These are phyloP conservation scores for Sebastes vulpes DNA, from an alignment of 2,797 vertebrate genomes.

Conservation along the genomic window DNA sequence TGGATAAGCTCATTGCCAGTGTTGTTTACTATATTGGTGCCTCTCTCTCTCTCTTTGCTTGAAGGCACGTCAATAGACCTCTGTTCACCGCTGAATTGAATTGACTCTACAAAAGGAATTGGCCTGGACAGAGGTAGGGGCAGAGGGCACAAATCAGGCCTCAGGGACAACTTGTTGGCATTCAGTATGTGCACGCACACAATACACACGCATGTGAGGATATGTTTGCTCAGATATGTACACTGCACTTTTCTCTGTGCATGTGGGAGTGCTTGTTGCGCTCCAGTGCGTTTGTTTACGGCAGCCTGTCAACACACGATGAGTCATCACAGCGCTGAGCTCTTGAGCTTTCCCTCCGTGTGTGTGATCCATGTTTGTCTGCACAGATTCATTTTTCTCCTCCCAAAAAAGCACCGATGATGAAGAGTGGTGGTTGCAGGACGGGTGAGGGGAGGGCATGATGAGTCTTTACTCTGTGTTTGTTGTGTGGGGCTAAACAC, in stretches of 20 bases:
- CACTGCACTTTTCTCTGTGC: constrained; percentile 29
- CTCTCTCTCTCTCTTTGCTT: constrained; percentile 23
- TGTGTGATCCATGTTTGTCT: constrained; percentile 40
- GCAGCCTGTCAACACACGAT: constrained; percentile 42
- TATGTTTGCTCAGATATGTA: constrained; percentile 39
- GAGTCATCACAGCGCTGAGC: constrained; percentile 48
- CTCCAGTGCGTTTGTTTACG: constrained; percentile 63
- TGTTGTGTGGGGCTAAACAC: not conserved
- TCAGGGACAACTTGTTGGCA: constrained; percentile 37
- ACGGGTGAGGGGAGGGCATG: not conserved
- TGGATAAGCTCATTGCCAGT: constrained; percentile 8
- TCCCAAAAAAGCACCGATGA: constrained; percentile 7
- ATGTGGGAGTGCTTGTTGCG: constrained; percentile 41
- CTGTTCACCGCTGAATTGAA: constrained; percentile 36
- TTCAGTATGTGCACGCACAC: constrained; percentile 20
- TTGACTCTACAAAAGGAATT: constrained; percentile 57
- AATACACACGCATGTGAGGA: constrained; percentile 24
- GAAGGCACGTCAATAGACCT: constrained; percentile 40
- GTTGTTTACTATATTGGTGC: not conserved
- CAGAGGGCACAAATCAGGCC: constrained; percentile 59
- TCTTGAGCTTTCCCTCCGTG: constrained; percentile 3
- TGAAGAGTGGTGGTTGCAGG: constrained; percentile 2
- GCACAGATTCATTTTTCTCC: constrained; percentile 20
- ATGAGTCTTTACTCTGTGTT: not conserved
- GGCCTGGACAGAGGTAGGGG: constrained; percentile 25